Percentiles rank a stretch among this genome's conserved stretches.
Conservation (phyloP, 1,140 invertebrate genomes). For the Caerostris darwini region DNA sequence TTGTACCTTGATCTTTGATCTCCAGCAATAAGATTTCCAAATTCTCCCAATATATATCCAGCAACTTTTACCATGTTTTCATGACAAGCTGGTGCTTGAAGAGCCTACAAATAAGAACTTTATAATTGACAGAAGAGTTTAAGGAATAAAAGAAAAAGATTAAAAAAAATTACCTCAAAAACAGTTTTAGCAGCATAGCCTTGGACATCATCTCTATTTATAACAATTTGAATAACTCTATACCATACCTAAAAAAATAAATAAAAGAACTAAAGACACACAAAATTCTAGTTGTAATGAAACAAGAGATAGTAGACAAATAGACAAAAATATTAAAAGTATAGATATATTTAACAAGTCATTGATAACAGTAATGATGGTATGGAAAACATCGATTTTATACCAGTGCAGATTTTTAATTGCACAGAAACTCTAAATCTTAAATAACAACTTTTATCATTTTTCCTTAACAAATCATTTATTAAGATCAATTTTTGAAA, state of each 20-base stretch:
- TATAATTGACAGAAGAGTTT: neutral
- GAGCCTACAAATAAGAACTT: slow-evolving; percentile 84
- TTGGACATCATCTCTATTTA: slow-evolving; percentile 99
- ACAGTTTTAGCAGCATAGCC: slow-evolving; percentile 99
- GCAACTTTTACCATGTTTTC: slow-evolving; percentile 99
- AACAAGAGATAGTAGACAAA: too few relatives aligned
- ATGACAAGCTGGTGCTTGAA: slow-evolving; percentile 99
- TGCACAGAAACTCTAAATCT: too few relatives aligned
- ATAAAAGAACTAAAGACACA: neutral
- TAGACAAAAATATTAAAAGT: too few relatives aligned
- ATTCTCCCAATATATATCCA: slow-evolving; percentile 99
- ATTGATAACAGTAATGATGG: too few relatives aligned
- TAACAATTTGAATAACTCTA: slow-evolving; percentile 99
- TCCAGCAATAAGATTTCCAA: slow-evolving; percentile 99
- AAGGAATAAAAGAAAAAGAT: neutral
- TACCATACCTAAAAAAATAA: slow-evolving; percentile 93
- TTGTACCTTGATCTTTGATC: slow-evolving; percentile 92
- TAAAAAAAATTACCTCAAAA: slow-evolving; percentile 88
- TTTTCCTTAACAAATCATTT: too few relatives aligned
- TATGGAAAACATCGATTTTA: too few relatives aligned
- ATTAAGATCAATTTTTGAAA: too few relatives aligned
- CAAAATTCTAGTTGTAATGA: too few relatives aligned
- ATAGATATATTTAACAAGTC: too few relatives aligned
- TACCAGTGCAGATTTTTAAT: too few relatives aligned
- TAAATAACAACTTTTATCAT: too few relatives aligned